phyloP scores from a whole-genome alignment of 2,888 invertebrate genomes.

The Digitonthophagus gazella region DNA sequence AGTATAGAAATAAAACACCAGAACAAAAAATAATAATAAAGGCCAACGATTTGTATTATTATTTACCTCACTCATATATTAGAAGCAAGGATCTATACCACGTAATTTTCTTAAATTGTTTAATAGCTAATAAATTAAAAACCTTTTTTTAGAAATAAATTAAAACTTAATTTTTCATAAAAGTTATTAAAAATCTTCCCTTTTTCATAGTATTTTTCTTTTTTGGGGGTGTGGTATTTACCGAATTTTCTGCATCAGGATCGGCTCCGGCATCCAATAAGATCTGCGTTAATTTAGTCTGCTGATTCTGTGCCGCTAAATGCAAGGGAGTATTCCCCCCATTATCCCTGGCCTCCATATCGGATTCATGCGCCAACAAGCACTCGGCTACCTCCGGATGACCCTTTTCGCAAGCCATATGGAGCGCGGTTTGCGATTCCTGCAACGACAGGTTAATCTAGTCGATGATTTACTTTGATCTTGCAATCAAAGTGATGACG shows the following conservation, averaged over 20 bases:
- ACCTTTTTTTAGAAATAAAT: too few species aligned
- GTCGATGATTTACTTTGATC: neutral
- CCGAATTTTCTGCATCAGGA: conserved; percentile 57
- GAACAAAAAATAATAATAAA: too few species aligned
- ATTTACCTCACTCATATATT: too few species aligned
- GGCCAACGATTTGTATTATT: too few species aligned
- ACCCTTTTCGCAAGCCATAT: conserved; percentile 68
- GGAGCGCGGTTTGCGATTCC: conserved; percentile 66
- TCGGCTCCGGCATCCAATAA: conserved; percentile 67
- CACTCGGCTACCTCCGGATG: conserved; percentile 62
- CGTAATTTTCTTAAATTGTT: too few species aligned
- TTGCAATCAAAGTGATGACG: neutral
- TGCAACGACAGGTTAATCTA: conserved; percentile 37
- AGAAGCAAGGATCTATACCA: too few species aligned
- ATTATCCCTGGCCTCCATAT: conserved; percentile 67
- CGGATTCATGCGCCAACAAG: conserved; percentile 59
- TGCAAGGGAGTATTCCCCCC: conserved; percentile 74
- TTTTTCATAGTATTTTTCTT: too few species aligned
- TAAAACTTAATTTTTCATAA: too few species aligned
- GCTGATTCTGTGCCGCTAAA: conserved; percentile 72
- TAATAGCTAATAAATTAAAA: too few species aligned
- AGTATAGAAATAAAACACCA: too few species aligned
- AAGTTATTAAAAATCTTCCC: too few species aligned
- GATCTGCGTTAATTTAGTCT: conserved; percentile 68
- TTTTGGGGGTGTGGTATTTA: too few species aligned